Evolutionary conservation across 2,113 vertebrate species (phyloP).

Genomic region (Heptranchias perlo): DNA sequence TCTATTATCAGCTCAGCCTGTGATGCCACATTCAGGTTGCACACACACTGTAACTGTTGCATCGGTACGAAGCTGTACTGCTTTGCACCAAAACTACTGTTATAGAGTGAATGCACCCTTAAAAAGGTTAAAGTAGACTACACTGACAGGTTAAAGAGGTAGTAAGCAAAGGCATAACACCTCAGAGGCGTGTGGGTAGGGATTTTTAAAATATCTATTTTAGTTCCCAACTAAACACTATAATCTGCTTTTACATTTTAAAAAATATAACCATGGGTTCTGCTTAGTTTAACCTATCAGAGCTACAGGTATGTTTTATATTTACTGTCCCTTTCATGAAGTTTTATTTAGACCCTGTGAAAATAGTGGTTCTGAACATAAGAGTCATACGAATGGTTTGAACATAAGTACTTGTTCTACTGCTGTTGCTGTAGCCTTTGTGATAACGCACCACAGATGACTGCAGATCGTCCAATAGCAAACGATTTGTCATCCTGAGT

Average conservation of each 20-base stretch:
- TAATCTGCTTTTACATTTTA: background rate
- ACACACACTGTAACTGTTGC: background rate
- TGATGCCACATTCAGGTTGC: background rate
- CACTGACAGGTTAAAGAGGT: background rate
- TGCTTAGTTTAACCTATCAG: background rate
- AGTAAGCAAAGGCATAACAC: background rate
- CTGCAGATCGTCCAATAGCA: background rate
- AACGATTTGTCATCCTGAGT: background rate
- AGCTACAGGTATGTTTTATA: background rate
- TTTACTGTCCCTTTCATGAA: background rate
- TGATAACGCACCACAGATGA: background rate
- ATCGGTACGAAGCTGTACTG: background rate
- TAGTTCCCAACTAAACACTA: background rate
- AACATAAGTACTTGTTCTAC: background rate
- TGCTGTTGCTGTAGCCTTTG: background rate
- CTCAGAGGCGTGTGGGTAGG: background rate
- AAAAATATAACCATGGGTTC: background rate
- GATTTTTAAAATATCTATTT: background rate
- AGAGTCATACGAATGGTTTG: background rate
- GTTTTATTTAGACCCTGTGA: background rate
- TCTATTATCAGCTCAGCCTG: background rate
- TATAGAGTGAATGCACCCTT: background rate
- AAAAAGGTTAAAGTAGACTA: background rate
- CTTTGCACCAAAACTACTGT: background rate
- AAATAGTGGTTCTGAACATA: background rate